Conservation (phyloP, 1,140 invertebrate species). For the Megalopta genalis region DNA sequence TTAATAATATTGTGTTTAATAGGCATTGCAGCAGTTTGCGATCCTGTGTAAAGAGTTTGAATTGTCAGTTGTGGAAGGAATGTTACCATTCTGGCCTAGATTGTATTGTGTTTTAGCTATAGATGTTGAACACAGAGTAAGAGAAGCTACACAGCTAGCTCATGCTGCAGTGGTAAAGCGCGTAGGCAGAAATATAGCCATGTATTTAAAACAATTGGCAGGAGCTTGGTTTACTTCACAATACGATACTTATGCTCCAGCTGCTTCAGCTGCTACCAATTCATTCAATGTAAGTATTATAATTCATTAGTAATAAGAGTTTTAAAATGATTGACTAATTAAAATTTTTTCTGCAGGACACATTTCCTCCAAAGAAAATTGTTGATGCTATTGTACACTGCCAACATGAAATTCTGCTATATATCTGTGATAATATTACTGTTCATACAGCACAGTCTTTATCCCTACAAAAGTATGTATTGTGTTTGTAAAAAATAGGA, state of each 20-base stretch:
- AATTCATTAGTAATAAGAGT: slow-evolving; percentile 13
- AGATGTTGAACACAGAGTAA: slow-evolving; percentile 89
- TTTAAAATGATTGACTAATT: background rate
- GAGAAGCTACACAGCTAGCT: slow-evolving; percentile 87
- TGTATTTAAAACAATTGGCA: slow-evolving; percentile 87
- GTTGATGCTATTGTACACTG: slow-evolving; percentile 88
- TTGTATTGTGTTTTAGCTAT: slow-evolving; percentile 86
- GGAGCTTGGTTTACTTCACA: slow-evolving; percentile 89
- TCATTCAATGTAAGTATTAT: slow-evolving; percentile 83
- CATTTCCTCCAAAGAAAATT: slow-evolving; percentile 87
- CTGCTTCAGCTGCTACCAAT: slow-evolving; percentile 85
- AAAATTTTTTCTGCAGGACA: slow-evolving; percentile 73
- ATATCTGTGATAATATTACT: slow-evolving; percentile 86
- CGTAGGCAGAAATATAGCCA: slow-evolving; percentile 87
- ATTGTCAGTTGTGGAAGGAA: slow-evolving; percentile 82
- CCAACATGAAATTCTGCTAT: slow-evolving; percentile 87
- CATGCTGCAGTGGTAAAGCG: slow-evolving; percentile 85
- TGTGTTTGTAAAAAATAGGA: slow-evolving; percentile 44
- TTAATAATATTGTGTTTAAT: background rate
- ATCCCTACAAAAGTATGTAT: slow-evolving; percentile 66
- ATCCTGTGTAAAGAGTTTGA: slow-evolving; percentile 84
- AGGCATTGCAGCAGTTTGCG: slow-evolving; percentile 90
- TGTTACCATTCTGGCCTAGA: slow-evolving; percentile 89
- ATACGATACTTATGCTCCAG: slow-evolving; percentile 90
- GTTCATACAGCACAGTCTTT: slow-evolving; percentile 84